Conservation (phyloP, 2,797 vertebrate species). For the Bradypodion ventrale region DNA sequence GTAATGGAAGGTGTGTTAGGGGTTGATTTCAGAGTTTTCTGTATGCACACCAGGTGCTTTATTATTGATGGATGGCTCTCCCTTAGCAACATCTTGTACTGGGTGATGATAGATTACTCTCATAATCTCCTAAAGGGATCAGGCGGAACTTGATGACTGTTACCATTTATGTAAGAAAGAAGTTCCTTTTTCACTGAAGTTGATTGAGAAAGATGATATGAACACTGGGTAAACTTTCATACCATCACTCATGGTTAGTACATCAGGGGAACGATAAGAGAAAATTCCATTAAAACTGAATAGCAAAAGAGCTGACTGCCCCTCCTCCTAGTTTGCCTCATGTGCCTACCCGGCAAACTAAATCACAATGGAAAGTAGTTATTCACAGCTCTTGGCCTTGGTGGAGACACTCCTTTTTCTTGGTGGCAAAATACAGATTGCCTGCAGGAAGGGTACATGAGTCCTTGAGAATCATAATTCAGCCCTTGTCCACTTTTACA, state of each 20-base stretch:
- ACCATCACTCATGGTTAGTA: not conserved
- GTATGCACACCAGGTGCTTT: not conserved
- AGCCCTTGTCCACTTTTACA: rapidly evolving
- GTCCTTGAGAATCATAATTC: not conserved
- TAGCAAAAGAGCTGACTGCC: not conserved
- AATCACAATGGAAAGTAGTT: not conserved
- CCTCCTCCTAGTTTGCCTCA: not conserved
- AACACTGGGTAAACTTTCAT: slow-evolving; percentile 16
- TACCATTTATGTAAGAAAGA: not conserved
- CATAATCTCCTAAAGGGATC: not conserved
- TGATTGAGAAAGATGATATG: not conserved
- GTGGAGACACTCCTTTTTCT: not conserved
- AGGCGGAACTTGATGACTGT: not conserved
- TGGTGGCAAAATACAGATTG: not conserved
- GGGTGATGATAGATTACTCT: not conserved
- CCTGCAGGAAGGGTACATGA: not conserved
- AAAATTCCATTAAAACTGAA: not conserved
- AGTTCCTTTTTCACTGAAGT: not conserved
- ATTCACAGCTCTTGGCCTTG: not conserved
- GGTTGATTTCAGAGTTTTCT: not conserved
- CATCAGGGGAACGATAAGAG: not conserved
- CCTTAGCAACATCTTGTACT: not conserved
- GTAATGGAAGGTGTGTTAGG: not conserved
- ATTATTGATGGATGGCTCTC: not conserved
- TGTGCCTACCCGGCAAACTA: not conserved